A percentile compares a stretch with the other conserved stretches of the same genome.
Conservation (phyloP, 1,140 invertebrate species). For the Colletes gigas region DNA sequence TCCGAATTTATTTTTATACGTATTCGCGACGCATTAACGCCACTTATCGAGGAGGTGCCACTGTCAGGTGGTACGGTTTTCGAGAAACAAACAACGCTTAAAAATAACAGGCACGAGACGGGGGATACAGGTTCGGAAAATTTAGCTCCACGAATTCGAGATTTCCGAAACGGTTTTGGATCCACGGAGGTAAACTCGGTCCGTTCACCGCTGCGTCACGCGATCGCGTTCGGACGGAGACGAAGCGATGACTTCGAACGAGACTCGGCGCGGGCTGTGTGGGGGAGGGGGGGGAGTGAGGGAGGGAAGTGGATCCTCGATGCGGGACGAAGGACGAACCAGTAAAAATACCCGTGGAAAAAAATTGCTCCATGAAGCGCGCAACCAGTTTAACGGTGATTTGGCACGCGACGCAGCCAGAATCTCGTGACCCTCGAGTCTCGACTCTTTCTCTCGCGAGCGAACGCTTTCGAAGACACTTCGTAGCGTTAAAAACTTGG, state of each 20-base stretch:
- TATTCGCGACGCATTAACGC: no score
- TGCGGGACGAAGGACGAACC: constrained; percentile 73
- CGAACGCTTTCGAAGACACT: constrained; percentile 13
- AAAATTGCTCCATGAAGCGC: constrained; percentile 71
- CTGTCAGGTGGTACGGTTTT: no score
- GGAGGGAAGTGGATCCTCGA: constrained; percentile 74
- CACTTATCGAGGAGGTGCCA: no score
- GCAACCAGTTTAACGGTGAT: constrained; percentile 70
- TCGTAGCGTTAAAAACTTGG: no score
- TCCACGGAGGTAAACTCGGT: no score
- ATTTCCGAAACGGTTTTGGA: not conserved
- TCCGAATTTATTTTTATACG: no score
- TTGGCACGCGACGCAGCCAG: constrained; percentile 61
- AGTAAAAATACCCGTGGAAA: constrained; percentile 65
- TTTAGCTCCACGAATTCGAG: not conserved
- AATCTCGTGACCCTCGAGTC: not conserved
- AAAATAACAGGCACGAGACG: no score
- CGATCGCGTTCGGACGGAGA: constrained; percentile 1
- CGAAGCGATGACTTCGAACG: no score
- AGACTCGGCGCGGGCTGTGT: not conserved
- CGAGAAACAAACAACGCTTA: no score
- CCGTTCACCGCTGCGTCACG: no score
- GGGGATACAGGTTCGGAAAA: no score
- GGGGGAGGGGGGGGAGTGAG: constrained; percentile 26
- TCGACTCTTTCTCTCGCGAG: not conserved